A percentile compares a stretch with the other conserved stretches of the same genome.
phyloP scores from a whole-genome alignment of 2,888 invertebrate species.

The Agonopterix arenella region DNA sequence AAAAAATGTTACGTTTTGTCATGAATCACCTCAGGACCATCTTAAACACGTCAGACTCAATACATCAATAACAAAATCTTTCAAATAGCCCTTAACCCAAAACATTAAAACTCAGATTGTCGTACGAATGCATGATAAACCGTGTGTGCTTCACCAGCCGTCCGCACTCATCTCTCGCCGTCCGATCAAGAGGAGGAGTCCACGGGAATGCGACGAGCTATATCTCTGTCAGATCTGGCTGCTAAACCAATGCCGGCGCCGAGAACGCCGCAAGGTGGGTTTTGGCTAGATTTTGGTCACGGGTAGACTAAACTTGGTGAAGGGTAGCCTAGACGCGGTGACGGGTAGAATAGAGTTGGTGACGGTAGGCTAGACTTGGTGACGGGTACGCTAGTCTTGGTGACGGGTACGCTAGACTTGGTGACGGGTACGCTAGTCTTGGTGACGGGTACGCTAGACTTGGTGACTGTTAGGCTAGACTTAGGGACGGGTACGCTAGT shows the following conservation, averaged over 20 bases:
- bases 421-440: not conserved
- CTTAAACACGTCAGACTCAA: no score
- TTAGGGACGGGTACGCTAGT: not conserved
- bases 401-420: not conserved
- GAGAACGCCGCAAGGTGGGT: conserved; percentile 78
- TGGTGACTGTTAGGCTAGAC: not conserved
- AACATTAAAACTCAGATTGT: conserved; percentile 15
- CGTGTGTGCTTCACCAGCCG: conserved; percentile 31
- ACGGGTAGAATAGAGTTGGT: not conserved
- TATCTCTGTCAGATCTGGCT: conserved; percentile 87
- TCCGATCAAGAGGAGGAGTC: conserved; percentile 56
- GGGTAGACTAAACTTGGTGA: not conserved
- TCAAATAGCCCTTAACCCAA: no score
- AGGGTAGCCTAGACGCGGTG: not conserved
- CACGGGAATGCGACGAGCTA: conserved; percentile 85
- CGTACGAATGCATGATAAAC: conserved; percentile 10
- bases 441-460: not conserved
- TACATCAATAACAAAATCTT: no score
- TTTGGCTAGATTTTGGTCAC: not conserved
- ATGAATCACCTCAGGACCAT: no score
- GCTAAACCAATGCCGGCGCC: conserved; percentile 79
- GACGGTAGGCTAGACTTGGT: not conserved
- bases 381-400: not conserved
- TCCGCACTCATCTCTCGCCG: conserved; percentile 45
- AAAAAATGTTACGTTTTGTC: no score